Percentiles rank a stretch among this genome's conserved stretches.
phyloP scores from a whole-genome alignment of 2,113 vertebrate genomes.

The Chaetorhynchus papuensis region DNA sequence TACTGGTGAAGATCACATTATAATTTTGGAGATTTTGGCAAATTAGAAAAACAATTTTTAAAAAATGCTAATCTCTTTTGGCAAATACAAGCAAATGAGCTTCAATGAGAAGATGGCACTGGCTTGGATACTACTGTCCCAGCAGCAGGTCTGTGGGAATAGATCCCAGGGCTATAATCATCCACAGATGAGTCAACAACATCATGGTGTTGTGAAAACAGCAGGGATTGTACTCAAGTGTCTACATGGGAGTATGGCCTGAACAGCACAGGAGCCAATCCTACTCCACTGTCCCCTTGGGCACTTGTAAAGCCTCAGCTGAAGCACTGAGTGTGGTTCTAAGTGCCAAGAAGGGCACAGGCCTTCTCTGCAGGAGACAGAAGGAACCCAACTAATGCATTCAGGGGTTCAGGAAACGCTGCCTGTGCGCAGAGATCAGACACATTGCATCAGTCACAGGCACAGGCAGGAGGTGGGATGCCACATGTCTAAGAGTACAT shows the following conservation, averaged over 20 bases:
- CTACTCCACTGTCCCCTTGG: neutral
- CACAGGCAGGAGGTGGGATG: neutral
- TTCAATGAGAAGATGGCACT: neutral
- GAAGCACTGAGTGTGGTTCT: neutral
- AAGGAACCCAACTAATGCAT: neutral
- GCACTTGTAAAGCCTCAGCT: neutral
- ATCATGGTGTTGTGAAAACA: neutral
- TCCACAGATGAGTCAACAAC: neutral
- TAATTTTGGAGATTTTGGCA: neutral
- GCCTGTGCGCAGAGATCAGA: neutral
- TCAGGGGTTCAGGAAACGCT: neutral
- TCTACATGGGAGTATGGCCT: neutral
- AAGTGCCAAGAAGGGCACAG: neutral
- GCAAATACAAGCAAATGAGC: neutral
- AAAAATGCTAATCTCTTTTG: neutral
- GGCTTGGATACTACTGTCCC: neutral
- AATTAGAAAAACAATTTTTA: neutral
- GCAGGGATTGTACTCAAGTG: neutral
- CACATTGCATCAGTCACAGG: neutral
- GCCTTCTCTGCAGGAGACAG: neutral
- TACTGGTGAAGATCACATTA: neutral
- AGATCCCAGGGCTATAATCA: neutral
- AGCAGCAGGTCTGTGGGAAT: neutral
- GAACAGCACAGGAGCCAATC: neutral
- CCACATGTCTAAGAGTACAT: neutral